phyloP scores from a whole-genome alignment of 2,888 invertebrate genomes.

The Hirtodrosophila duncani region DNA sequence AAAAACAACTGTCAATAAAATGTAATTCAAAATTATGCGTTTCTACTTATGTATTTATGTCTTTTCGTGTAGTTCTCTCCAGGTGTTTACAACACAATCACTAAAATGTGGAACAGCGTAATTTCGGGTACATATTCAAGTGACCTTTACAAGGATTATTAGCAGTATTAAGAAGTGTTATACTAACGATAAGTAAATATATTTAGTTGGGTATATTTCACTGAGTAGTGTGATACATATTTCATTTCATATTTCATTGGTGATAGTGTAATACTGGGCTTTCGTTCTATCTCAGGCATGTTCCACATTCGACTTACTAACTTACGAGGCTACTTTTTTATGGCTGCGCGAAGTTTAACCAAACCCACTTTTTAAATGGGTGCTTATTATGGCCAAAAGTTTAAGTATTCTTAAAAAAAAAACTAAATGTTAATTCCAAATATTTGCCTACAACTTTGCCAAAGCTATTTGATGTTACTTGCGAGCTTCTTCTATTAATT shows the following conservation, averaged over 20 bases:
- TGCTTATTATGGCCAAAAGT: constrained; percentile 14
- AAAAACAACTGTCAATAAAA: constrained; percentile 30
- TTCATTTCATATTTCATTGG: constrained; percentile 12
- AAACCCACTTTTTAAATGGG: constrained; percentile 5
- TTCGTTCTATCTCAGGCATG: constrained; percentile 20
- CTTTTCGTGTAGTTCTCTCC: constrained; percentile 66
- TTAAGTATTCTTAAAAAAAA: constrained; percentile 12
- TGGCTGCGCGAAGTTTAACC: constrained; percentile 37
- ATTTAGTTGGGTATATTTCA: constrained; percentile 6
- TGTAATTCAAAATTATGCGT: constrained; percentile 35
- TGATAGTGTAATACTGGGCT: constrained; percentile 51
- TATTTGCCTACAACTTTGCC: constrained; percentile 18
- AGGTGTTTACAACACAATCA: constrained; percentile 71
- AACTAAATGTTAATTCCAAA: constrained; percentile 21
- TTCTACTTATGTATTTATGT: constrained; percentile 52
- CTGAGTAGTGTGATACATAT: constrained; percentile 9
- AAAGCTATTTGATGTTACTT: constrained; percentile 6
- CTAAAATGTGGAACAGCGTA: constrained; percentile 62
- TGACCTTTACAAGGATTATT: constrained; percentile 44
- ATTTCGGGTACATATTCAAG: constrained; percentile 7
- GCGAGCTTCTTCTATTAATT: constrained; percentile 38
- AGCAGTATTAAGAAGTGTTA: constrained; percentile 10
- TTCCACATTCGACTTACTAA: constrained; percentile 44
- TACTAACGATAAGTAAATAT: too few relatives aligned
- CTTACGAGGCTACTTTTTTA: constrained; percentile 41